A percentile compares a stretch with the other conserved stretches of the same genome.
Conservation (phyloP, 1,140 invertebrate genomes). For the Euschistus heros region DNA sequence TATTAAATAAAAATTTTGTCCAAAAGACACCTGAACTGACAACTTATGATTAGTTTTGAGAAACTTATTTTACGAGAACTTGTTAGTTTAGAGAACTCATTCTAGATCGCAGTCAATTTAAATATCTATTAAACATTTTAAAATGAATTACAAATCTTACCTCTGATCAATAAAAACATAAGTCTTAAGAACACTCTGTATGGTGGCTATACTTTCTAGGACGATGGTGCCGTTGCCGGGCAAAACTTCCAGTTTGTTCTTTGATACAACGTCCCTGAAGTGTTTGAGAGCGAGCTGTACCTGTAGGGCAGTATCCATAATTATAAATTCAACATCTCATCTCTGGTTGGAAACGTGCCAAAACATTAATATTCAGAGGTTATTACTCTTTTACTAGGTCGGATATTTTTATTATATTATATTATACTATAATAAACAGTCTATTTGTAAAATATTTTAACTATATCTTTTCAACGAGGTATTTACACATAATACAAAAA, state of each 20-base stretch:
- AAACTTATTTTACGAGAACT: too few species aligned
- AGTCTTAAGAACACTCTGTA: constrained; percentile 61
- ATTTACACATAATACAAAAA: not conserved
- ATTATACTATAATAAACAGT: too few species aligned
- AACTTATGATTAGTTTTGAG: too few species aligned
- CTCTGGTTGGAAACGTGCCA: not conserved
- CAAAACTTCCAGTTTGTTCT: constrained; percentile 83
- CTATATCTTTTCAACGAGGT: not conserved
- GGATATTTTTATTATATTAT: too few species aligned
- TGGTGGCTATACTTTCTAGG: constrained; percentile 79
- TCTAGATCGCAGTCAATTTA: too few species aligned
- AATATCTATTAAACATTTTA: too few species aligned
- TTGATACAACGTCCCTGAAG: constrained; percentile 81
- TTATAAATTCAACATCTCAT: not conserved
- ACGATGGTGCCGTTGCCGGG: constrained; percentile 85
- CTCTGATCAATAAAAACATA: constrained; percentile 60
- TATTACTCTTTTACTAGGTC: not conserved
- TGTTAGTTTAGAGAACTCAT: too few species aligned
- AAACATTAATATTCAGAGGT: constrained; percentile 1
- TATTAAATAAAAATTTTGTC: too few species aligned
- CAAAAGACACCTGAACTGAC: too few species aligned
- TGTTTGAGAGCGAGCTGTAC: constrained; percentile 70
- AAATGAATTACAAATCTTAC: constrained; percentile 34
- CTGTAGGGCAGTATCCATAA: constrained; percentile 35
- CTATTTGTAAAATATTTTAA: not conserved